These are phyloP conservation scores for Sitta carolinensis DNA, from an alignment of 2,797 vertebrate species.

Conservation along the genomic window DNA sequence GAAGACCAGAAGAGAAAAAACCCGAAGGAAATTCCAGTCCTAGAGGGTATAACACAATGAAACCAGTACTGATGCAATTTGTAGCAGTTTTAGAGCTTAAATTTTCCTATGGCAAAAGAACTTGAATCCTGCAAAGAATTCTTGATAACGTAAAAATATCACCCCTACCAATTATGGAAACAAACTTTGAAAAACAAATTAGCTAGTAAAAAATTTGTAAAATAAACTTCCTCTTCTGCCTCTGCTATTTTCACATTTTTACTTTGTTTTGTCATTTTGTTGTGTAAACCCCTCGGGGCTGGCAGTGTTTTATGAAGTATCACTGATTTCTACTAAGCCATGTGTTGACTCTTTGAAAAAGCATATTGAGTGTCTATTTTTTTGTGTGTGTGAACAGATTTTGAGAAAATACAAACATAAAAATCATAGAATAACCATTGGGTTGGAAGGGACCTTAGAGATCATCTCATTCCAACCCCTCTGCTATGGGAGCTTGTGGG, in stretches of 20 bases:
- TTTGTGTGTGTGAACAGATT: not conserved
- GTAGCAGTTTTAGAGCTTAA: not conserved
- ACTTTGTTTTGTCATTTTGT: slow-evolving; percentile 2
- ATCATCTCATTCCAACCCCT: not conserved
- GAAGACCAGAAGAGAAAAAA: not conserved
- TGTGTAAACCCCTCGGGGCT: not conserved
- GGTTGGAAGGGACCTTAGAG: not conserved
- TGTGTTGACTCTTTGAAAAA: not conserved
- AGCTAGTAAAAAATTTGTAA: not conserved
- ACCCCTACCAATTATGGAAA: not conserved
- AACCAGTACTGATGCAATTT: not conserved
- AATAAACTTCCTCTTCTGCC: not conserved
- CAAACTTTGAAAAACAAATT: not conserved
- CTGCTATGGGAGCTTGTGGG: not conserved
- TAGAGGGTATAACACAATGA: not conserved
- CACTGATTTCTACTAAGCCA: not conserved
- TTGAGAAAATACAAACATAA: not conserved
- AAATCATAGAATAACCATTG: not conserved
- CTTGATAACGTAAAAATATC: not conserved
- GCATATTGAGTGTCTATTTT: not conserved
- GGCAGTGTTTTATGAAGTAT: not conserved
- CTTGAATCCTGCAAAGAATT: not conserved
- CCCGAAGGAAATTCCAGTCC: not conserved
- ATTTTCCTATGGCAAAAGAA: not conserved
- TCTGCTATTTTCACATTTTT: not conserved